Conservation (phyloP, 2,888 invertebrate genomes). For the Drosophila prolongata region DNA sequence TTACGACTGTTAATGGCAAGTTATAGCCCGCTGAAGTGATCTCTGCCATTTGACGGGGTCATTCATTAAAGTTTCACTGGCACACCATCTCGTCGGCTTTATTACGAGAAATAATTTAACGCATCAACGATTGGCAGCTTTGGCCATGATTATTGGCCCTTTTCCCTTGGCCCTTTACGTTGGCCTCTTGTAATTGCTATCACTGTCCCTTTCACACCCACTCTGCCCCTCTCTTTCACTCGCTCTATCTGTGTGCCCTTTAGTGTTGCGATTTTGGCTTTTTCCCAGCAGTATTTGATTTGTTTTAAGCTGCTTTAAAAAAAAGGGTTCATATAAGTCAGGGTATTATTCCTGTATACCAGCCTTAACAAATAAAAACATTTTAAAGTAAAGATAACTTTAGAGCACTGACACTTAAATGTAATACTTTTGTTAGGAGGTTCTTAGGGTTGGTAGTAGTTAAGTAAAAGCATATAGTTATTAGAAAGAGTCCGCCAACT, state of each 20-base stretch:
- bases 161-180: slow-evolving; percentile 1
- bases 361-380: too few relatives aligned
- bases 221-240: slow-evolving; percentile 1
- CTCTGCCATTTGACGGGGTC: slow-evolving; percentile 20
- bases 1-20: slow-evolving; percentile 15
- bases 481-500: too few relatives aligned
- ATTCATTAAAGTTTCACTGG: slow-evolving; percentile 39
- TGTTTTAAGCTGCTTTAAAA: neutral
- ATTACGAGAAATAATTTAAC: slow-evolving; percentile 62
- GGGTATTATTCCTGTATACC: too few relatives aligned
- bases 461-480: too few relatives aligned
- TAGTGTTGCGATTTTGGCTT: neutral
- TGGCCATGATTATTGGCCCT: slow-evolving; percentile 51
- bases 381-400: too few relatives aligned
- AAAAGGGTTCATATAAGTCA: too few relatives aligned
- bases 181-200: slow-evolving; percentile 11
- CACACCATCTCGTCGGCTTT: slow-evolving; percentile 10
- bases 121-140: slow-evolving; percentile 56
- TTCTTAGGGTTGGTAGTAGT: too few relatives aligned
- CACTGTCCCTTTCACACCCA: neutral
- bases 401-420: too few relatives aligned
- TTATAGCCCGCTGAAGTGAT: slow-evolving; percentile 26
- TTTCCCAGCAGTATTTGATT: neutral
- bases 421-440: too few relatives aligned
- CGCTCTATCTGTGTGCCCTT: neutral